Evolutionary conservation across 1,140 invertebrate genomes (phyloP).

Genomic region (Drosophila biarmipes): DNA sequence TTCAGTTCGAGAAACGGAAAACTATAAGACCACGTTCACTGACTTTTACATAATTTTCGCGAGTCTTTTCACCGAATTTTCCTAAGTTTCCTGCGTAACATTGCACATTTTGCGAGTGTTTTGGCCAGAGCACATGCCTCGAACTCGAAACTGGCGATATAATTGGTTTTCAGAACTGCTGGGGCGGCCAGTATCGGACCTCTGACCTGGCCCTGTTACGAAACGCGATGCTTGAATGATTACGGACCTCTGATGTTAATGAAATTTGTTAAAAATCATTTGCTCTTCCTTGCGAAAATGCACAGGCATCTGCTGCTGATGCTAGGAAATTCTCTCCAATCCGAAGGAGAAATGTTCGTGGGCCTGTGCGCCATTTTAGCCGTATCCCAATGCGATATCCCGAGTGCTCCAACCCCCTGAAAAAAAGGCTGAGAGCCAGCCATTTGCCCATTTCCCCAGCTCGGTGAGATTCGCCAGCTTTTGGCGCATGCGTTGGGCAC

Average conservation of each 20-base stretch:
- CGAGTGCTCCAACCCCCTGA: slow-evolving; percentile 27
- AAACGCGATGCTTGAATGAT: slow-evolving; percentile 84
- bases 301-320: slow-evolving; percentile 31
- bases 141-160: slow-evolving; percentile 24
- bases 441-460: slow-evolving; percentile 14
- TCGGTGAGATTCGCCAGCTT: slow-evolving; percentile 14
- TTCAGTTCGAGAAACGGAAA: background rate
- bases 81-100: slow-evolving; percentile 1
- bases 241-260: slow-evolving; percentile 84
- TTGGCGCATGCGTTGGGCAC: slow-evolving; percentile 46
- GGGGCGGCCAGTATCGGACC: slow-evolving; percentile 40
- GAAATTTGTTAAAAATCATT: slow-evolving; percentile 84
- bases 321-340: slow-evolving; percentile 75
- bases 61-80: slow-evolving; percentile 28
- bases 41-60: slow-evolving; percentile 20
- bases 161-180: slow-evolving; percentile 25
- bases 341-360: slow-evolving; percentile 66
- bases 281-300: slow-evolving; percentile 57
- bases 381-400: slow-evolving; percentile 12
- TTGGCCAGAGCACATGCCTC: slow-evolving; percentile 15
- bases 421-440: slow-evolving; percentile 26
- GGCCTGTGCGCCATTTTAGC: slow-evolving; percentile 48
- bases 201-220: slow-evolving; percentile 59
- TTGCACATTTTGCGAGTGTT: slow-evolving; percentile 15
- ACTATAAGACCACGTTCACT: slow-evolving; percentile 13